Evolutionary conservation across 1,140 invertebrate genomes (phyloP).

Genomic region (Cyrtorhinus lividipennis): DNA sequence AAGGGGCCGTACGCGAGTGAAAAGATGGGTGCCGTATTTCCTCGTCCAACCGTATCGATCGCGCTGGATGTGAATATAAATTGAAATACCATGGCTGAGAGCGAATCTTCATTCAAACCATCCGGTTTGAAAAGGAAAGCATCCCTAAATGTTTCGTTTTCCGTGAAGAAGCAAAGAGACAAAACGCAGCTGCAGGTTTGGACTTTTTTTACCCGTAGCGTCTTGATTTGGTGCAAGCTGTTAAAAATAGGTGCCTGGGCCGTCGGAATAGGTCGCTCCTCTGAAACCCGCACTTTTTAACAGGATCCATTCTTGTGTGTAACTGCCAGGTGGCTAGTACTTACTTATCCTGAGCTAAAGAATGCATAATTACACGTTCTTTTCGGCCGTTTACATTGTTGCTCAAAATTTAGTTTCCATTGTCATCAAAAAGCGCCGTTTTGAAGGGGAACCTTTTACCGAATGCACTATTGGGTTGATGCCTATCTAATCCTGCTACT

Average conservation of each 20-base stretch:
- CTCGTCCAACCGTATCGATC: not conserved
- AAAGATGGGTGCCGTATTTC: not conserved
- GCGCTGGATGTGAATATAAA: not conserved
- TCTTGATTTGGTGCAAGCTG: not conserved
- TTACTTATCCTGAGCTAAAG: too few species aligned
- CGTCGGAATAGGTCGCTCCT: too few species aligned
- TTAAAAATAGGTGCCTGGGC: not conserved
- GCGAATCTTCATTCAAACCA: not conserved
- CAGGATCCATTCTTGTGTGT: too few species aligned
- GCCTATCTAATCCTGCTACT: too few species aligned
- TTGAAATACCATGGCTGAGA: conserved; percentile 1
- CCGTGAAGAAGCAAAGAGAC: conserved; percentile 36
- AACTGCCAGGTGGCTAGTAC: too few species aligned
- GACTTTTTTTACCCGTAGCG: not conserved
- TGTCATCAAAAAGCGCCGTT: too few species aligned
- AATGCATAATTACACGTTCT: too few species aligned
- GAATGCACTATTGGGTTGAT: too few species aligned
- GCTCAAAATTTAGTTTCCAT: too few species aligned
- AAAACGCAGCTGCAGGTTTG: conserved; percentile 39
- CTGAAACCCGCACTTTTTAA: too few species aligned
- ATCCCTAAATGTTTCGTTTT: conserved; percentile 33
- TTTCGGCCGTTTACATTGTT: too few species aligned
- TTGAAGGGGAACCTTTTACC: too few species aligned
- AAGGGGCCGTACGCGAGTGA: not conserved
- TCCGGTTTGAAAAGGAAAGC: conserved; percentile 33